These are phyloP conservation scores for Sapajus apella DNA, from an alignment of 2,113 vertebrate species.

Conservation along the genomic window DNA sequence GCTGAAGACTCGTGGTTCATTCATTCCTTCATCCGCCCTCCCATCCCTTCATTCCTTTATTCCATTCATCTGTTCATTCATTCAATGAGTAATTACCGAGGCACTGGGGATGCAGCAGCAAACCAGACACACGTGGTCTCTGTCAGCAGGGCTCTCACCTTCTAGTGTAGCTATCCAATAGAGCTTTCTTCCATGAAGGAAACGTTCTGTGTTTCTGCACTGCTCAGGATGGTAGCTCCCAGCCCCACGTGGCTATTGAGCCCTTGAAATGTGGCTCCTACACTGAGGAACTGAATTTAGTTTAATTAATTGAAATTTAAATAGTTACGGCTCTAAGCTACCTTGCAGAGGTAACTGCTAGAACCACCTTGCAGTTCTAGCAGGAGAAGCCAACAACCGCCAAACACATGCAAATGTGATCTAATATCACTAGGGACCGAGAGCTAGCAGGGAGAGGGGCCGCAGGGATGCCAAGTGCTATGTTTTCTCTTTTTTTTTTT, in stretches of 20 bases:
- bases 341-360: not conserved
- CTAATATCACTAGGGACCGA: not conserved
- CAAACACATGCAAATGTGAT: not conserved
- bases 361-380: not conserved
- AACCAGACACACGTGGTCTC: accelerated
- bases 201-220: not conserved
- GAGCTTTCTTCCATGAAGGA: accelerated
- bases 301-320: not conserved
- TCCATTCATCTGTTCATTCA: not conserved
- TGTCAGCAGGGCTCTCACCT: not conserved
- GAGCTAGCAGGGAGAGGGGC: not conserved
- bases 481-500: not conserved
- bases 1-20: accelerated
- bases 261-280: not conserved
- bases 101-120: not conserved
- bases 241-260: accelerated
- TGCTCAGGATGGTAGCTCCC: not conserved
- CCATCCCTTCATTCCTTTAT: not conserved
- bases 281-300: not conserved
- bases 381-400: not conserved
- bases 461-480: not conserved
- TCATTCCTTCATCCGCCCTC: not conserved
- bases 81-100: accelerated
- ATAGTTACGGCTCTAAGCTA: not conserved
- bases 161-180: accelerated